These are phyloP conservation scores for Tetranychus truncatus DNA, from an alignment of 2,888 invertebrate species.

Conservation along the genomic window DNA sequence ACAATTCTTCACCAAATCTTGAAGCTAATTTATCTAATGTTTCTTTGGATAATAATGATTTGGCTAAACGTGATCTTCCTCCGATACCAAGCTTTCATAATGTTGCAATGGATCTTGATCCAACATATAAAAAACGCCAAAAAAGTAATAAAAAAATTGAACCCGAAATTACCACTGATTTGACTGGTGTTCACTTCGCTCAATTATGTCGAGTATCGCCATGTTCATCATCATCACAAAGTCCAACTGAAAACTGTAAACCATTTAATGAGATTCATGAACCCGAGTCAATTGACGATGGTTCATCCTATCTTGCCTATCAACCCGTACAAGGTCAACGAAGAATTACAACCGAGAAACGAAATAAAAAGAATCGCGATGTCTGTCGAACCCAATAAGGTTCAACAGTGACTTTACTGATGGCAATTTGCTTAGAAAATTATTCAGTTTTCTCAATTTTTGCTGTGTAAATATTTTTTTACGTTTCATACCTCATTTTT, in stretches of 20 bases:
- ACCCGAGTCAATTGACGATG: not conserved
- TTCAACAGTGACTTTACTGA: not conserved
- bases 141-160: not conserved
- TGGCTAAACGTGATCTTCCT: constrained; percentile 5
- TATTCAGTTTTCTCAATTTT: not conserved
- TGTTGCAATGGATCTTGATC: constrained; percentile 49
- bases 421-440: not conserved
- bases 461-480: constrained; percentile 3
- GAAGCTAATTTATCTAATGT: not conserved
- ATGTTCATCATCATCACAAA: not conserved
- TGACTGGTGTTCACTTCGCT: constrained; percentile 8
- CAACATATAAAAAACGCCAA: constrained; percentile 39
- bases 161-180: not conserved
- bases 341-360: constrained; percentile 41
- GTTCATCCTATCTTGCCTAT: not conserved
- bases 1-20: not conserved
- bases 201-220: constrained; percentile 2
- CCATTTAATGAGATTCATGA: too few species aligned
- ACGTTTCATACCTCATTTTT: not conserved
- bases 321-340: constrained; percentile 60
- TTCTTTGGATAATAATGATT: not conserved
- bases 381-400: constrained; percentile 44
- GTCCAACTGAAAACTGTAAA: not conserved
- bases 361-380: constrained; percentile 39
- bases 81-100: constrained; percentile 33